Evolutionary conservation across 2,888 invertebrate species (phyloP), one percentile per base, ranked within the genome.

Genomic region (Ypsolopha scabrella): DNA sequence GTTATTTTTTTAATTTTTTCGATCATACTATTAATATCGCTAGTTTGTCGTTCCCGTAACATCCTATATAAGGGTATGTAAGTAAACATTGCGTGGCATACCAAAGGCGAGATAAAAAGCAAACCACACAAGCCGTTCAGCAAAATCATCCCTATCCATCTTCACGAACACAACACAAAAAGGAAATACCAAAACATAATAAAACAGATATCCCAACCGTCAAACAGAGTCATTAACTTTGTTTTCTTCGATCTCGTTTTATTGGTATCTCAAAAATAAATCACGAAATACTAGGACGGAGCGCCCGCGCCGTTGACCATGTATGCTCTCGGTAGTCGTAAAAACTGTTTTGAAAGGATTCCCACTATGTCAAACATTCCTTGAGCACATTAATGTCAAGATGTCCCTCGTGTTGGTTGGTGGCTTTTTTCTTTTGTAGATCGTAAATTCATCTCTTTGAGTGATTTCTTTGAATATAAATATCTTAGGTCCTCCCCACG

Each of bases 381-480:
- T 49, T 34, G 4, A 7, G 34, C n/a, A 41, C 49, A 49, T 49
- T 49, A 41, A 49, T 33, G 49, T 49, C 49, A 41, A 49, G 39
- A 49, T 41, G 49, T 41, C 49, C 13, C 11, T 39, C 49, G 11
- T 38, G 36, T n/a, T 11, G 24, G 46, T 46, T 46, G 7, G 48
- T 37, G 9, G 11, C 11, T 41, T 49, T 49, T 24, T 50, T 48
- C 65, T 67, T 70, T 66, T 70, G 65, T 61, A 61, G 58, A 53
- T 68, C 69, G 72, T 79, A 75, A 79, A 80, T 70, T 68, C 66
- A 72, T 68, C 67, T 67, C 67, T 75, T 74, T 73, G 72, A 78
- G 65, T 77, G 68, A 78, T 80, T 79, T 75, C 74, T 68, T 53
- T 63, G 75, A 82, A 79, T 70, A 64, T 72, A 69, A 73, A 72